Evolutionary conservation across 2,888 invertebrate species (phyloP).

Genomic region (Allygus modestus): DNA sequence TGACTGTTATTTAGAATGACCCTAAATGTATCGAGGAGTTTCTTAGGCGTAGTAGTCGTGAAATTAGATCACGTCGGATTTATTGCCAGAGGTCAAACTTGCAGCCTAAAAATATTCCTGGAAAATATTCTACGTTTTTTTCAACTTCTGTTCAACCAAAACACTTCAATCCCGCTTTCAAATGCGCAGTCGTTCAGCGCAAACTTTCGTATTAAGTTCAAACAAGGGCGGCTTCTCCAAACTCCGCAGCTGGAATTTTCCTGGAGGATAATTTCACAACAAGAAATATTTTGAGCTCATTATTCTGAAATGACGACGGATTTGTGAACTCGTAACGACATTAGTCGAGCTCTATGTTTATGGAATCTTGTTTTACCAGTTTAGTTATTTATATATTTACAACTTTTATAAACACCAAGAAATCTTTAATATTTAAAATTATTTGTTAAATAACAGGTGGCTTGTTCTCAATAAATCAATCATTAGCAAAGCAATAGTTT

Average conservation of each 20-base stretch:
- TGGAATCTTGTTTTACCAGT: not conserved
- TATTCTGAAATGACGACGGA: not conserved
- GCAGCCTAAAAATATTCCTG: too few species aligned
- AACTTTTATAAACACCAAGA: not conserved
- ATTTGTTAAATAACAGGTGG: too few species aligned
- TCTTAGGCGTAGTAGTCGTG: too few species aligned
- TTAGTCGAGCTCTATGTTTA: not conserved
- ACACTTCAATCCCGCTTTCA: conserved; percentile 16
- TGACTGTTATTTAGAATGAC: too few species aligned
- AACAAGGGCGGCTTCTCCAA: conserved; percentile 35
- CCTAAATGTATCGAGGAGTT: too few species aligned
- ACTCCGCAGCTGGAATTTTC: not conserved
- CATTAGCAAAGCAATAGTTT: too few species aligned
- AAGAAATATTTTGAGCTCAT: not conserved
- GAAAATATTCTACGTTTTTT: not conserved
- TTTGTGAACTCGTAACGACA: conserved; percentile 8
- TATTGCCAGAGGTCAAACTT: too few species aligned
- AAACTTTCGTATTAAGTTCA: conserved; percentile 19
- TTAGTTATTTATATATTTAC: not conserved
- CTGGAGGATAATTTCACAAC: conserved; percentile 11
- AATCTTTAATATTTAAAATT: too few species aligned
- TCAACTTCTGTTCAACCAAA: not conserved
- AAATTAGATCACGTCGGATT: too few species aligned
- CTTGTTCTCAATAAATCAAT: too few species aligned
- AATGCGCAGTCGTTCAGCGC: conserved; percentile 23